phyloP scores from a whole-genome alignment of 2,888 invertebrate genomes.

The Agrochola lychnidis region DNA sequence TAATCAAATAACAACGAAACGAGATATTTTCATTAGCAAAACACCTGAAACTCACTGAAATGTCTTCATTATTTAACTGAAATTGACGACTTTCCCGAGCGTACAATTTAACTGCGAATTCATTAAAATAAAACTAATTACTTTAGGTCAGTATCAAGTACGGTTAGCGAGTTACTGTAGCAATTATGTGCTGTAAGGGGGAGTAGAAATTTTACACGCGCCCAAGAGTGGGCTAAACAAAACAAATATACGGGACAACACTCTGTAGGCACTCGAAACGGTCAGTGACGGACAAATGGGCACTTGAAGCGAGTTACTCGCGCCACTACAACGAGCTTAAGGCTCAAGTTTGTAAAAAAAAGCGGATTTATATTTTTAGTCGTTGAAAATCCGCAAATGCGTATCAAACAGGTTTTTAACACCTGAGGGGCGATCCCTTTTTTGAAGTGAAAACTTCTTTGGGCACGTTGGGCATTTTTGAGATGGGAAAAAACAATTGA shows the following conservation, averaged over 20 bases:
- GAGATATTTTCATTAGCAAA: constrained; percentile 56
- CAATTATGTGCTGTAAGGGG: constrained; percentile 50
- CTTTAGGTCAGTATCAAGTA: constrained; percentile 51
- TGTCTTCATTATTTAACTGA: constrained; percentile 54
- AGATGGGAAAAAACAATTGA: no score
- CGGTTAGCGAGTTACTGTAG: constrained; percentile 49
- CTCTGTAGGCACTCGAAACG: constrained; percentile 77
- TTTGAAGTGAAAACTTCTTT: no score
- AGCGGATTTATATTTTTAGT: constrained; percentile 19
- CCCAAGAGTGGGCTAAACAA: constrained; percentile 71
- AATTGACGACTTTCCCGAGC: constrained; percentile 49
- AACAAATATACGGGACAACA: constrained; percentile 78
- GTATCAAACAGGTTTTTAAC: background rate
- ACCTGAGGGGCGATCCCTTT: no score
- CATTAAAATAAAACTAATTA: constrained; percentile 65
- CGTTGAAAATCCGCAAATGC: background rate
- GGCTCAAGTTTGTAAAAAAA: constrained; percentile 62
- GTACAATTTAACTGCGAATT: constrained; percentile 55
- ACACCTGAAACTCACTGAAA: constrained; percentile 54
- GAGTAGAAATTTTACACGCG: constrained; percentile 52
- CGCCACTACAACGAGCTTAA: constrained; percentile 69
- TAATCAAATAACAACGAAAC: constrained; percentile 51
- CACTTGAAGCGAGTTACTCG: constrained; percentile 82
- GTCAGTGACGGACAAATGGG: constrained; percentile 87
- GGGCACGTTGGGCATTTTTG: no score